A percentile compares a stretch with the other conserved stretches of the same genome.
Conservation (phyloP, 2,113 vertebrate species). For the Syngnathoides biaculeatus region DNA sequence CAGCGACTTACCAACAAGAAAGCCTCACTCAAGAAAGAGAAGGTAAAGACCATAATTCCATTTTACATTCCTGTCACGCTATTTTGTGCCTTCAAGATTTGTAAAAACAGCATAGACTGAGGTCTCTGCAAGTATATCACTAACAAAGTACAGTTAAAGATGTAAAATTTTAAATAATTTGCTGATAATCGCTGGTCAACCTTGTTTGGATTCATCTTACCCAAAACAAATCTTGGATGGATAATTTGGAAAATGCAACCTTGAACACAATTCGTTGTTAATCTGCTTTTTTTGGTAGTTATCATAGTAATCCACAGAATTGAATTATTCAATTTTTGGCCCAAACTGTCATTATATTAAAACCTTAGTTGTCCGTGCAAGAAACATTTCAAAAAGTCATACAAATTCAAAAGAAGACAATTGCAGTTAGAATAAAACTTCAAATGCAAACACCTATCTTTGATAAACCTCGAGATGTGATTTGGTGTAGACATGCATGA, state of each 20-base stretch:
- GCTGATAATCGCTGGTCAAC: neutral
- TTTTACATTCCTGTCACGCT: neutral
- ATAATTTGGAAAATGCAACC: neutral
- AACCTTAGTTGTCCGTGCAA: too few relatives aligned
- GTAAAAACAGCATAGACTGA: neutral
- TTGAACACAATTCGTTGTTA: neutral
- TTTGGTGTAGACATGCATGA: neutral
- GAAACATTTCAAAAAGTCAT: neutral
- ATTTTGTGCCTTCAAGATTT: neutral
- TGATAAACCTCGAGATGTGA: neutral
- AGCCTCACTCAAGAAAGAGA: constrained; percentile 63
- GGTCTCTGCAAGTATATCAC: too few relatives aligned
- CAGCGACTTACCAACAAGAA: constrained; percentile 67
- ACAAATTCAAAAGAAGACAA: neutral
- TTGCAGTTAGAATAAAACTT: neutral
- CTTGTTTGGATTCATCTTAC: neutral
- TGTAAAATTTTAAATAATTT: neutral
- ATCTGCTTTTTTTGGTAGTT: neutral
- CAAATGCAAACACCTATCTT: too few relatives aligned
- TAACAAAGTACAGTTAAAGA: neutral
- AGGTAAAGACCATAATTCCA: constrained; percentile 64
- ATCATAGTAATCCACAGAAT: neutral
- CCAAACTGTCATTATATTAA: neutral
- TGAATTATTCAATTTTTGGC: neutral
- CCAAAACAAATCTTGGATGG: neutral